These are phyloP conservation scores for Polyommatus icarus DNA, from an alignment of 2,888 invertebrate genomes.

Conservation along the genomic window DNA sequence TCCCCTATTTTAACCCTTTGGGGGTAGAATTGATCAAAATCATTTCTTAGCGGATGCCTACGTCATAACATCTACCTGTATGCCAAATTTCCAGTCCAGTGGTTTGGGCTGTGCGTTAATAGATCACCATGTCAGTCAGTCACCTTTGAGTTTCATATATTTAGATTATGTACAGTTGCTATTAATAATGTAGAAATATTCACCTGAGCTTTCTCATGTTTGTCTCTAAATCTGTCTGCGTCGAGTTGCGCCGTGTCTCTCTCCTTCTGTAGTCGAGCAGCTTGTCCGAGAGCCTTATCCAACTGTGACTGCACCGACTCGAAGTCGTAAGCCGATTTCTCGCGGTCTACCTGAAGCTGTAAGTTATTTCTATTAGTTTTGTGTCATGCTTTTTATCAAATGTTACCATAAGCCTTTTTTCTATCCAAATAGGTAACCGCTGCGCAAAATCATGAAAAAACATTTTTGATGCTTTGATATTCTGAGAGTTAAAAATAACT, in stretches of 20 bases:
- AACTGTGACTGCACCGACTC: constrained; percentile 94
- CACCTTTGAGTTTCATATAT: no score
- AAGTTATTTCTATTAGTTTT: constrained; percentile 25
- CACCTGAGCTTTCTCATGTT: constrained; percentile 92
- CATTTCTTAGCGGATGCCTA: no score
- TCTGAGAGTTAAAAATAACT: no score
- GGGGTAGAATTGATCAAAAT: no score
- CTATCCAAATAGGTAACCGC: no score
- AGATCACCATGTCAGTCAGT: no score
- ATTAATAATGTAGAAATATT: no score
- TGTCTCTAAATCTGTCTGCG: constrained; percentile 91
- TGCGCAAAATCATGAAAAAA: background rate
- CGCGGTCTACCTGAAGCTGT: constrained; percentile 92
- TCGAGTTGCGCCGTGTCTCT: constrained; percentile 91
- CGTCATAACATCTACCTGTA: no score
- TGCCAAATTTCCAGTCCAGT: no score
- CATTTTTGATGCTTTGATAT: background rate
- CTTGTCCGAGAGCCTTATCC: constrained; percentile 93
- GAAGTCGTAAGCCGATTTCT: constrained; percentile 94
- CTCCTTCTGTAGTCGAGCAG: constrained; percentile 93
- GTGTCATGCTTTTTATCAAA: background rate
- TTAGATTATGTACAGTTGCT: no score
- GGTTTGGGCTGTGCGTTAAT: no score
- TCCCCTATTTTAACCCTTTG: no score
- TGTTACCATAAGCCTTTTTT: background rate